Conservation (phyloP, 2,797 vertebrate genomes). For the Buceros bicornis region DNA sequence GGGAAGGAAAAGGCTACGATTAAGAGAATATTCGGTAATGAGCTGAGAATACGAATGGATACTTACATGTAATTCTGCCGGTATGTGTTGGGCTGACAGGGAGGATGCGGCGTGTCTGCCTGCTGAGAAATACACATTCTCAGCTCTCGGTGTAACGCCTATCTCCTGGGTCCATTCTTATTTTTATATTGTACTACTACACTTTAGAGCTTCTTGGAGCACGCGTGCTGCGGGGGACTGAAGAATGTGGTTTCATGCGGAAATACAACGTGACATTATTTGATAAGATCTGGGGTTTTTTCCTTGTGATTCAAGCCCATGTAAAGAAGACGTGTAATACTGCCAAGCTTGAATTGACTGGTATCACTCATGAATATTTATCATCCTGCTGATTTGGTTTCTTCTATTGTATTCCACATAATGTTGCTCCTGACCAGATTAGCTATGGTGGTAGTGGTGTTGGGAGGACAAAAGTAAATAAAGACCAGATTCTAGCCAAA, state of each 20-base stretch:
- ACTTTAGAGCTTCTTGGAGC: neutral
- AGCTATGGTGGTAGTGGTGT: neutral
- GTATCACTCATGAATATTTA: constrained; percentile 34
- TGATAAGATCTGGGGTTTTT: neutral
- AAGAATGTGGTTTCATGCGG: neutral
- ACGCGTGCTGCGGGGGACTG: neutral
- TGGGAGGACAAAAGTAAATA: neutral
- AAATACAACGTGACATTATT: neutral
- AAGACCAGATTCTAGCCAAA: neutral
- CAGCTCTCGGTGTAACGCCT: neutral
- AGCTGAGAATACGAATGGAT: neutral
- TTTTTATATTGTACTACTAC: neutral
- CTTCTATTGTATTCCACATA: neutral
- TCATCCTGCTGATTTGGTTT: neutral
- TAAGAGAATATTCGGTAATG: neutral
- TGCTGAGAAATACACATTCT: neutral
- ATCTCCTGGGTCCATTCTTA: neutral
- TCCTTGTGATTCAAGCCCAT: neutral
- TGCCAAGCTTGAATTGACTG: constrained; percentile 11
- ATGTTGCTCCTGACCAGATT: neutral
- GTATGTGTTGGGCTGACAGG: neutral
- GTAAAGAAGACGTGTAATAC: neutral
- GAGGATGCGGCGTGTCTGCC: neutral
- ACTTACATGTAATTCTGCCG: neutral
- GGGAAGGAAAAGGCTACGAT: fast-evolving